Base-by-base conservation (phyloP, 2,797 vertebrate genomes). In the Sebastolobus alascanus region DNA sequence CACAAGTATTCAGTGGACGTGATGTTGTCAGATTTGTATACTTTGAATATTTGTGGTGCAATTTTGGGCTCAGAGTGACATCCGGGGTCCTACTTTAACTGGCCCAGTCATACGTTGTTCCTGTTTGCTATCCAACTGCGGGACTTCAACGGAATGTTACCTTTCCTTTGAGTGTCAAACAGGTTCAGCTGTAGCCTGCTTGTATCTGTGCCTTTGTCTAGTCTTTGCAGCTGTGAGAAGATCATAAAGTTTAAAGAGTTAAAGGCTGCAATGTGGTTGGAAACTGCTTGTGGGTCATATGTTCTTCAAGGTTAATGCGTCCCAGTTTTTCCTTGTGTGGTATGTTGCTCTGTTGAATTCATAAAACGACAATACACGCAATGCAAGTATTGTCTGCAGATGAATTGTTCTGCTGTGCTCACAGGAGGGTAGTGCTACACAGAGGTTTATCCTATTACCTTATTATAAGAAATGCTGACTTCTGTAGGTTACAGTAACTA, bases 391-490 rank as follows among this genome's bases (percentile, higher is more conserved):
- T 25, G 52, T 63, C 31, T 40, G 1, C 1, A 20, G 29, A 14
- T 38, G 18, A 79, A 29, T 1, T 43, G 31, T 6, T 0, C 22
- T 20, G 7, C 55, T 11, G 73, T 37, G 14, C 20, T 29, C 6
- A 43, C 40, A 43, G 14, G 40, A 43, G 40, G 2, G 40, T 43
- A 43, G 0, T 43, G 40, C 43, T 46, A 6, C 6, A 22, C 14
- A 1, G 33, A 46, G 13, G 8, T 76, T 84, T 27, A 83, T 72
- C 64, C 22, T 83, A 1, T 80, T 64, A 75, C 3, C 77, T 76
- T 1, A 68, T 88, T 69, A 68, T 58, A 74, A 61, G 29, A 83
- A 76, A 66, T 25, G 75, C 77, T 83, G 71, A 85, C 64, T 55
- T 50, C 25, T 40, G 29, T 8, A 55, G 66, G 33, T 20, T 59